These are phyloP conservation scores for Drosophila fulvimacula DNA, from an alignment of 2,888 invertebrate genomes.

Conservation along the genomic window DNA sequence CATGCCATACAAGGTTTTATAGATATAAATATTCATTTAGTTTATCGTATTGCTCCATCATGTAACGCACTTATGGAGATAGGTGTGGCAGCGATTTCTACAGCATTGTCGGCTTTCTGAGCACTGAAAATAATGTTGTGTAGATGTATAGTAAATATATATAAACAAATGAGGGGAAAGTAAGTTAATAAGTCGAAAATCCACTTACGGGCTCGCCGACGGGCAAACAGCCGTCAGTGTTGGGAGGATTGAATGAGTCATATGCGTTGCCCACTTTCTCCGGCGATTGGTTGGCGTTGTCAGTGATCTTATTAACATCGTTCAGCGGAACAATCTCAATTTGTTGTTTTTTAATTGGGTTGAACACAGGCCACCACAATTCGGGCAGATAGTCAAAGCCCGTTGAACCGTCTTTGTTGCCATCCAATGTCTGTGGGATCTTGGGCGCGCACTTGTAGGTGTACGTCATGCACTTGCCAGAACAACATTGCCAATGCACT, in stretches of 20 bases:
- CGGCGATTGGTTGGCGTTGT: slow-evolving; percentile 2
- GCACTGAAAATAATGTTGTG: slow-evolving; percentile 65
- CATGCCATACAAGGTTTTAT: neutral
- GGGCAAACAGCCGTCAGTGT: slow-evolving; percentile 18
- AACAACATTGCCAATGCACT: slow-evolving; percentile 82
- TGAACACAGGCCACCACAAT: neutral
- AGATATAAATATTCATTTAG: neutral
- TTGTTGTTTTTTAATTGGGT: neutral
- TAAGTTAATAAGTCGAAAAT: neutral
- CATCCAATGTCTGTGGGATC: slow-evolving; percentile 24
- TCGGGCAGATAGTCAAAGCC: neutral
- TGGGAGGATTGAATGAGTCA: neutral
- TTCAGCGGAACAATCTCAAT: slow-evolving; percentile 15
- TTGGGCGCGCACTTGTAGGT: slow-evolving; percentile 66
- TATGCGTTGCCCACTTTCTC: slow-evolving; percentile 32
- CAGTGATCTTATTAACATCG: slow-evolving; percentile 10
- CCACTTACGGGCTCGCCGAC: slow-evolving; percentile 49
- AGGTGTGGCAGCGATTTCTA: slow-evolving; percentile 80
- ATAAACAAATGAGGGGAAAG: slow-evolving; percentile 21
- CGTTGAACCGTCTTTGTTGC: neutral
- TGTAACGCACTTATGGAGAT: slow-evolving; percentile 82
- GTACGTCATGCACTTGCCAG: slow-evolving; percentile 81
- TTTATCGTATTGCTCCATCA: slow-evolving; percentile 27
- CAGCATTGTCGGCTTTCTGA: slow-evolving; percentile 78
- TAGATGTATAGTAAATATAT: neutral